Conservation (phyloP, 2,113 vertebrate genomes). For the Ailurus styani region DNA sequence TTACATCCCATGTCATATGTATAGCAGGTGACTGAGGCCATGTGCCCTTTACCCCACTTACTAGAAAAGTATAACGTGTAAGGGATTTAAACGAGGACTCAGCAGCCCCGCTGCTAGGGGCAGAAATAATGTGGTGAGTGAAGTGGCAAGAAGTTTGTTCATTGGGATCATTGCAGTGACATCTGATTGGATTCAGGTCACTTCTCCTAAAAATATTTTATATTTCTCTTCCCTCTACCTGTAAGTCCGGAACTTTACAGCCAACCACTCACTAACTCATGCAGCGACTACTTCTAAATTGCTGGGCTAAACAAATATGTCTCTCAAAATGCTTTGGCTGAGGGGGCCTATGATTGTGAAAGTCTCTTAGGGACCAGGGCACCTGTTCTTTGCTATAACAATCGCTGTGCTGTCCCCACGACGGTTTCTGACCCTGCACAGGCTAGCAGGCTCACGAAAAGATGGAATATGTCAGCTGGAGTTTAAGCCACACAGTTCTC, state of each 20-base stretch:
- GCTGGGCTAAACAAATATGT: neutral
- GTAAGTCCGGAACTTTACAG: neutral
- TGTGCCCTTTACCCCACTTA: slow-evolving; percentile 56
- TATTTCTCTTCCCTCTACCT: neutral
- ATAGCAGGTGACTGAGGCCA: slow-evolving; percentile 70
- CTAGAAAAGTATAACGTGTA: slow-evolving; percentile 64
- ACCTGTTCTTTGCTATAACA: neutral
- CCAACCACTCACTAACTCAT: neutral
- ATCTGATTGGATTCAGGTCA: neutral
- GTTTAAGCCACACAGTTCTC: neutral
- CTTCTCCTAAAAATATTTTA: slow-evolving; percentile 32
- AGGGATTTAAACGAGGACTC: slow-evolving; percentile 63
- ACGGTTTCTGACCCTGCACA: neutral
- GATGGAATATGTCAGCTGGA: neutral
- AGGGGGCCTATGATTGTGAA: neutral
- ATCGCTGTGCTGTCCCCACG: neutral
- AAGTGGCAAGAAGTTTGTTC: neutral
- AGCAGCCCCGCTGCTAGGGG: slow-evolving; percentile 31
- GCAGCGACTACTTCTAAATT: neutral
- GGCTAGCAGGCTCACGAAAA: neutral
- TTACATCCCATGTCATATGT: slow-evolving; percentile 72
- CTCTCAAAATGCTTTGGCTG: slow-evolving; percentile 28
- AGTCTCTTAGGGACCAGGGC: neutral
- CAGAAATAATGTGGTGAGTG: slow-evolving; percentile 29
- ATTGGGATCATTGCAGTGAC: neutral